phyloP scores from a whole-genome alignment of 2,113 vertebrate species.

The Beaufortia kweichowensis region DNA sequence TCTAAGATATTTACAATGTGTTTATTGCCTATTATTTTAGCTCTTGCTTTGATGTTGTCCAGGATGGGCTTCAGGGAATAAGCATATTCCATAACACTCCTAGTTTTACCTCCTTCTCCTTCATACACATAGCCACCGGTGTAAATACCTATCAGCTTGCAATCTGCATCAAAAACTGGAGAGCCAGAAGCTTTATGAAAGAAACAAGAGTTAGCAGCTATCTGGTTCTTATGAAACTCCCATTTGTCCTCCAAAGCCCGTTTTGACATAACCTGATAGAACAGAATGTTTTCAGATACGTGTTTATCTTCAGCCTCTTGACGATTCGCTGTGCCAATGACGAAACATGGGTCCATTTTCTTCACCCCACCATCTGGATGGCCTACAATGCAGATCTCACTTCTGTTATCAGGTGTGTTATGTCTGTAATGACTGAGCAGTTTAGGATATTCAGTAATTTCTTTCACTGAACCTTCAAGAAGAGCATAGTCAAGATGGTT shows the following conservation, averaged over 20 bases:
- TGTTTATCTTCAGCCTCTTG: neutral
- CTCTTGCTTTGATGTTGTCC: neutral
- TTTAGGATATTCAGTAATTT: neutral
- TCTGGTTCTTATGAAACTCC: neutral
- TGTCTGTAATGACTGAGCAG: neutral
- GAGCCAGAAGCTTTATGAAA: slow-evolving; percentile 53
- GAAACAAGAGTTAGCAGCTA: slow-evolving; percentile 45
- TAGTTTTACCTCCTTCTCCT: neutral
- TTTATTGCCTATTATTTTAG: neutral
- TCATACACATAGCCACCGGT: slow-evolving; percentile 33
- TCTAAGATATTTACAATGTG: neutral
- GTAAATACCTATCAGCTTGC: slow-evolving; percentile 48
- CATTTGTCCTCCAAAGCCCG: neutral
- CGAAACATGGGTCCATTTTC: slow-evolving; percentile 55
- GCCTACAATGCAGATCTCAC: slow-evolving; percentile 64
- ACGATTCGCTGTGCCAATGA: slow-evolving; percentile 33
- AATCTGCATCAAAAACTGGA: slow-evolving; percentile 43
- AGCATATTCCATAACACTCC: slow-evolving; percentile 47
- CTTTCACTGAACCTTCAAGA: neutral
- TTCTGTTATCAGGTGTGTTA: neutral
- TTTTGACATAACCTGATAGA: neutral
- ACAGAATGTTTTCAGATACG: rapidly evolving
- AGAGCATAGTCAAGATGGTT: slow-evolving; percentile 48
- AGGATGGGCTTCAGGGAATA: slow-evolving; percentile 40
- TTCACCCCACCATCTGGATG: slow-evolving; percentile 56